These are phyloP conservation scores for Nymphalis io DNA, from an alignment of 1,140 invertebrate genomes.

Conservation along the genomic window DNA sequence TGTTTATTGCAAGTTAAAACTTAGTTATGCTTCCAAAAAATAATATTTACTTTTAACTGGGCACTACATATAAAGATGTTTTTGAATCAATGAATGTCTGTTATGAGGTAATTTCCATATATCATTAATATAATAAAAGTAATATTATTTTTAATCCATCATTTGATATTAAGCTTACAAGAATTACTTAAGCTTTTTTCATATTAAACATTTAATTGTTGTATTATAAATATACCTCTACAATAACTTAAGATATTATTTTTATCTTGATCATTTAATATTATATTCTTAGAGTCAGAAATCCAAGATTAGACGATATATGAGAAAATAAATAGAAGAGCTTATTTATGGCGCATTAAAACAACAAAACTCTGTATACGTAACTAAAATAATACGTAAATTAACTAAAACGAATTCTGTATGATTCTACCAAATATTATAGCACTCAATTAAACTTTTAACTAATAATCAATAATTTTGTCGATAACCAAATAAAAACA, in stretches of 20 bases:
- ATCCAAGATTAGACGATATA: neutral
- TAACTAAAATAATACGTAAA: neutral
- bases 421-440: neutral
- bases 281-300: constrained; percentile 11
- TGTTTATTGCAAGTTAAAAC: no score
- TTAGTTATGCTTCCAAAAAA: no score
- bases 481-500: constrained; percentile 38
- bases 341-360: constrained; percentile 5
- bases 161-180: neutral
- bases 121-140: neutral
- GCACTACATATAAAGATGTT: no score
- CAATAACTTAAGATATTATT: neutral
- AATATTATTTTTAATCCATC: neutral
- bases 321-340: constrained; percentile 10
- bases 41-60: no score
- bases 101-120: neutral
- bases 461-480: constrained; percentile 40
- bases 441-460: constrained; percentile 12
- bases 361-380: neutral
- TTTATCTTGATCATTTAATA: constrained; percentile 1
- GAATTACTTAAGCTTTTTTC: neutral
- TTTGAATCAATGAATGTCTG: no score
- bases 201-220: constrained; percentile 2
- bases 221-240: neutral
- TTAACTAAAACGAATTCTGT: neutral